Evolutionary conservation across 1,140 invertebrate genomes (phyloP).

Genomic region (Antheraea mylitta): DNA sequence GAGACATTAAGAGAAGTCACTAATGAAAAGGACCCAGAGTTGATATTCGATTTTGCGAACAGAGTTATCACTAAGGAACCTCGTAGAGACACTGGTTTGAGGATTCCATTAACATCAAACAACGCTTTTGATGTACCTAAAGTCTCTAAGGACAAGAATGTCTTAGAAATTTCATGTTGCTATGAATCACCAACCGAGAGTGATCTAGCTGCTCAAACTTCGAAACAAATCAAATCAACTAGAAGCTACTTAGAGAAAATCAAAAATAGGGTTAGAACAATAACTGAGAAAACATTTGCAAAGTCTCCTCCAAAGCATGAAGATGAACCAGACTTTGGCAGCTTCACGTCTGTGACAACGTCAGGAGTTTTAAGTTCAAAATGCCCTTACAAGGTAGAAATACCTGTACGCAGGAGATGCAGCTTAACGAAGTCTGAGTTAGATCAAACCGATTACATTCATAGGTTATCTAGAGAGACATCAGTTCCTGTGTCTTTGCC

Average conservation of each 20-base stretch:
- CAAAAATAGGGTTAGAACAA: constrained; percentile 78
- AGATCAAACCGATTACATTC: constrained; percentile 80
- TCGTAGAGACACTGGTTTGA: constrained; percentile 46
- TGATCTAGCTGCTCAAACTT: constrained; percentile 66
- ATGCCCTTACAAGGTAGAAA: constrained; percentile 45
- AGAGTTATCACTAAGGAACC: constrained; percentile 63
- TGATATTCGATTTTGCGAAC: constrained; percentile 58
- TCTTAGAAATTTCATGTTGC: constrained; percentile 81
- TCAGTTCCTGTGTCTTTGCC: constrained; percentile 54
- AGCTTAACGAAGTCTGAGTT: constrained; percentile 82
- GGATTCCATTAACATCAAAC: constrained; percentile 40
- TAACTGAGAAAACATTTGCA: constrained; percentile 75
- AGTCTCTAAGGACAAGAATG: constrained; percentile 78
- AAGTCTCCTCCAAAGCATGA: constrained; percentile 60
- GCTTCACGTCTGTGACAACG: constrained; percentile 81
- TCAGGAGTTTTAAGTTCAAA: constrained; percentile 80
- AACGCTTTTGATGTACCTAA: constrained; percentile 54
- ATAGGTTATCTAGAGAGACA: constrained; percentile 43
- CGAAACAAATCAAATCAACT: constrained; percentile 74
- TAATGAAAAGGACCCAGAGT: constrained; percentile 55
- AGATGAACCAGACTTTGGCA: constrained; percentile 72
- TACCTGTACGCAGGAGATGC: constrained; percentile 54
- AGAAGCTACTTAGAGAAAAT: constrained; percentile 80
- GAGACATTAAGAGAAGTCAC: constrained; percentile 48
- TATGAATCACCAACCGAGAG: constrained; percentile 77